Base-by-base conservation (phyloP, 2,113 vertebrate genomes). In the Vulpes lagopus region DNA sequence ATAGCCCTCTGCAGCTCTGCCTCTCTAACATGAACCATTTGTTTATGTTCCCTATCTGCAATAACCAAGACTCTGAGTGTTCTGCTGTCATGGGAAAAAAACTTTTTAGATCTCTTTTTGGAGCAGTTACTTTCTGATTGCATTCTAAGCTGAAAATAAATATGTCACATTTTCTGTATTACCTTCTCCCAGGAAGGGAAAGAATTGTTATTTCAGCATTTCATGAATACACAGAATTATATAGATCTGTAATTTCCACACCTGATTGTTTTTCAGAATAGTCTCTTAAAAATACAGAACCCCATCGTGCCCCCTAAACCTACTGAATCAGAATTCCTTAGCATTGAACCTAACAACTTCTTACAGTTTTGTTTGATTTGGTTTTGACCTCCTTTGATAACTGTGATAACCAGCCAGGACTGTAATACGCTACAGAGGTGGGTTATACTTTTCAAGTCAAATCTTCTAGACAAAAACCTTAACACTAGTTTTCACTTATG, bases 341-440 rank as follows among this genome's bases (percentile, higher is more conserved):
- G 35, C 22, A n/a, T 11, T 65, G 20, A 81, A 20, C 8, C 25
- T 71, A 10, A 10, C 35, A 43, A 43, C 8, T 53, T 74, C 23
- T 81, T 73, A 23, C 3, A 62, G 38, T 22, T 38, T 59, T 74
- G 15, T 67, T 76, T 49, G 14, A 3, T 73, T 62, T 65, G 38
- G 1, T 19, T 49, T 87, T 95, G 55, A 53, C 30, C 15, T 71
- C 79, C 62, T 89, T 35, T 53, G 16, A 35, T 59, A 73, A 53
- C 2, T 65, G 8, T 35, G 17, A 64, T 15, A 25, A 60, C 49
- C 55, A 94, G 4, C 57, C 27, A 53, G 17, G 22, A 60, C 5
- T 43, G 19, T 11, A 2, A 9, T 55, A 27, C 55, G 3, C 11
- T 62, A 35, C 0, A 0, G 1, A 7, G 81, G 35, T 22, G 30